A percentile compares a stretch with the other conserved stretches of the same genome.
These are phyloP conservation scores for Drosophila ironensis DNA, from an alignment of 1,140 invertebrate genomes.

Conservation along the genomic window DNA sequence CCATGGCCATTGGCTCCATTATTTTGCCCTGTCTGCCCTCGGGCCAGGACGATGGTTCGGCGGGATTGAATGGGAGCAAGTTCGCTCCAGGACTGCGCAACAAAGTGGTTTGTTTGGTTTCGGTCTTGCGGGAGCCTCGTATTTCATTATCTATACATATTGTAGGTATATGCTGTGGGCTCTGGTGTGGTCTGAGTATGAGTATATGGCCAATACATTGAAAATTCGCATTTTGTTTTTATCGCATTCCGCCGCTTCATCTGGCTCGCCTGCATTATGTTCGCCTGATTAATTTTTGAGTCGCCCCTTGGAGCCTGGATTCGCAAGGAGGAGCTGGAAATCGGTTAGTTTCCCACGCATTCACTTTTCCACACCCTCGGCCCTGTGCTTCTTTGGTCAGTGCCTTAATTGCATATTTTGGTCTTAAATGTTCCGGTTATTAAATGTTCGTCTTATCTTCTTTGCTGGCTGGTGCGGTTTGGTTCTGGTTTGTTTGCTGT, in stretches of 20 bases:
- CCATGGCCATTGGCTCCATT: conserved; percentile 51
- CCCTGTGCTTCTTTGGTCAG: conserved; percentile 13
- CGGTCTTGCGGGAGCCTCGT: conserved; percentile 21
- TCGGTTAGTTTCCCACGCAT: conserved; percentile 53
- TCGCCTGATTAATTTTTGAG: conserved; percentile 70
- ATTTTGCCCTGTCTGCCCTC: conserved; percentile 33
- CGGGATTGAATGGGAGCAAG: neutral
- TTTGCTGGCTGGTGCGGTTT: conserved; percentile 2
- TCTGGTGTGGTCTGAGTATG: neutral
- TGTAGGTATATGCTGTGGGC: neutral
- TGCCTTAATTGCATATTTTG: conserved; percentile 70
- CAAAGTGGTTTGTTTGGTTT: conserved; percentile 19
- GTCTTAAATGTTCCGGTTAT: conserved; percentile 63
- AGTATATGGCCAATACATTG: conserved; percentile 31
- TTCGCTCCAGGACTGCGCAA: neutral
- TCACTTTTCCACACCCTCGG: neutral
- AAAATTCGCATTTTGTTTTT: conserved; percentile 52
- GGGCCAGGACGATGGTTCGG: conserved; percentile 8
- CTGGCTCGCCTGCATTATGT: conserved; percentile 60
- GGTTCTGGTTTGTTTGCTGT: conserved; percentile 32
- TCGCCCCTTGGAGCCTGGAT: conserved; percentile 14
- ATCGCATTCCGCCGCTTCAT: conserved; percentile 65
- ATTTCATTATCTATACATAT: conserved; percentile 50
- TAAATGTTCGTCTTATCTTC: conserved; percentile 37
- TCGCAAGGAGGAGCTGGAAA: neutral